Conservation (phyloP, 2,113 vertebrate genomes). For the Dipodomys stephensi region DNA sequence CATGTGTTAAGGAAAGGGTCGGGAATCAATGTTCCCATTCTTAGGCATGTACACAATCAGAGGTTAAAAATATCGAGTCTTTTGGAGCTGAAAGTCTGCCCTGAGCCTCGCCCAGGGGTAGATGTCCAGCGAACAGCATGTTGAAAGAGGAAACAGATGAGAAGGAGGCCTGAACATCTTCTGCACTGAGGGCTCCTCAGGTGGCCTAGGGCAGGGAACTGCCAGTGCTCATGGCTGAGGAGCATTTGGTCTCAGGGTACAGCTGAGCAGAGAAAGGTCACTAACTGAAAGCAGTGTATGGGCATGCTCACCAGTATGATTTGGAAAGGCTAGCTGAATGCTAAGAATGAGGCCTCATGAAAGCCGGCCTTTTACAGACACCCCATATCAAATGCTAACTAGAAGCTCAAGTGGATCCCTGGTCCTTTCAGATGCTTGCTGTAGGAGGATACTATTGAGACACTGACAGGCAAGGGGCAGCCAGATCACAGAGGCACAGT, state of each 20-base stretch:
- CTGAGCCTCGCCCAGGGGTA: neutral
- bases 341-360: neutral
- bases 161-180: neutral
- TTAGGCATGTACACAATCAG: neutral
- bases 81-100: neutral
- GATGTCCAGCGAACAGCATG: neutral
- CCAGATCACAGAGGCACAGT: neutral
- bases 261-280: neutral
- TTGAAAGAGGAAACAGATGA: neutral
- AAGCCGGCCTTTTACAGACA: neutral
- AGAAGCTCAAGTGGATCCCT: neutral
- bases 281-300: neutral
- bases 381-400: neutral
- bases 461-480: neutral
- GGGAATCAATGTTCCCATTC: neutral
- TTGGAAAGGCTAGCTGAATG: neutral
- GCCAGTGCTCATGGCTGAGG: neutral
- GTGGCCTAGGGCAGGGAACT: neutral
- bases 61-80: neutral
- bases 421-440: neutral
- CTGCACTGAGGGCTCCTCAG: neutral
- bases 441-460: neutral
- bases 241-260: neutral
- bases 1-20: fast-evolving
- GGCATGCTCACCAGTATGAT: neutral